Evolutionary conservation across 2,888 invertebrate genomes (phyloP), one percentile per base, ranked within the genome.

Genomic region (Druceiella hillmani): DNA sequence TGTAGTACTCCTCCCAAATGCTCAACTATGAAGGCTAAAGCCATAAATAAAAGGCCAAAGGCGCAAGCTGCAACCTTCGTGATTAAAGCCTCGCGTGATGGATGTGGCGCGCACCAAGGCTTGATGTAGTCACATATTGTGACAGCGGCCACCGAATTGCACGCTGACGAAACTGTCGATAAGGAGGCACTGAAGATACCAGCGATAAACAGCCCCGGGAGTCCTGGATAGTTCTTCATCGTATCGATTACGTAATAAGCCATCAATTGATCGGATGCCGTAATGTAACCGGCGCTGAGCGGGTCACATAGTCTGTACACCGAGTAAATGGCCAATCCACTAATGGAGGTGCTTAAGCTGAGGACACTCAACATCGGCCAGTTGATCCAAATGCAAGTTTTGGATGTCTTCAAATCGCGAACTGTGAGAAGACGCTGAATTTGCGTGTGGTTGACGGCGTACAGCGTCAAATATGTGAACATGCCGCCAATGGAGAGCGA

Each of bases 1-100:
- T 91, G 88, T n/a, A 94, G 67, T n/a, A 94, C 75, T 1, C 88
- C 88, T 1, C 90, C 91, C 29, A 93, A 66, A 38, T 81, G 73
- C 49, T 91, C 83, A 0, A 90, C 89, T 4, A 89, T 52, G 58
- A 89, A 91, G 0, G 94, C 89, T 22, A 94, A 56, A 0, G 78
- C 84, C 29, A 95, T 68, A 55, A 89, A 90, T 2, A 85, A 48
- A 1, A 82, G 52, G 0, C 94, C 94, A 56, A 78, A 91, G 1
- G 66, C 50, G 10, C 87, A 67, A 0, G 89, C 88, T 10, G 84
- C 64, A 10, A 82, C 33, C 62, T 86, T 86, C 1, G 81, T 75
- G 43, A 77, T 60, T 56, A 76, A 64, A 0, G 78, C 59, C 2
- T 74, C 59, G 46, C 59, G 58, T 1, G 61, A 53, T 0, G 56